Conservation (phyloP, 1,140 invertebrate genomes). For the Geopemphigus sp. region DNA sequence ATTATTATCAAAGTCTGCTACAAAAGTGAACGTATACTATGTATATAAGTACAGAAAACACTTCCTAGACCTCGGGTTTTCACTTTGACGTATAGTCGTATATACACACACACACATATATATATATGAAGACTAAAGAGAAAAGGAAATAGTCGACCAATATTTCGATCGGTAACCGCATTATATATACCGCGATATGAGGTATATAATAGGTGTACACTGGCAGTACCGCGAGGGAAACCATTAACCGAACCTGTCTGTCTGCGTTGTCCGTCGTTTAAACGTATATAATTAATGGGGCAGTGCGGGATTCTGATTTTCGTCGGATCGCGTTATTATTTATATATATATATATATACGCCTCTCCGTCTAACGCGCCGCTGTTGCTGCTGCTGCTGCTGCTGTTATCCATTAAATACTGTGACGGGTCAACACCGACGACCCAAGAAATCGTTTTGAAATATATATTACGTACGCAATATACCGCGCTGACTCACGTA, state of each 20-base stretch:
- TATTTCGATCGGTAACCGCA: slow-evolving; percentile 25
- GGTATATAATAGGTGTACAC: neutral
- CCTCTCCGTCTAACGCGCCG: neutral
- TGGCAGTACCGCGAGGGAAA: neutral
- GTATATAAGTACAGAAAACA: neutral
- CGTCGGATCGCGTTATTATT: slow-evolving; percentile 29
- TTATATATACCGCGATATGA: neutral
- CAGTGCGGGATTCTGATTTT: slow-evolving; percentile 17
- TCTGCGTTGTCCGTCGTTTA: slow-evolving; percentile 10
- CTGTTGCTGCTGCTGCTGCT: neutral
- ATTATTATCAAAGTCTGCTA: too few relatives aligned
- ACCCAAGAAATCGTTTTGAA: slow-evolving; percentile 19
- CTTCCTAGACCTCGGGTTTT: neutral
- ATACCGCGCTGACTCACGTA: too few relatives aligned
- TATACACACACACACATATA: too few relatives aligned
- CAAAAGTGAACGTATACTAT: too few relatives aligned
- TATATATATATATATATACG: neutral
- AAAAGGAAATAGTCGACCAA: neutral
- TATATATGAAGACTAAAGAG: too few relatives aligned
- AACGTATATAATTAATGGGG: slow-evolving; percentile 29
- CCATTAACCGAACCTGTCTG: slow-evolving; percentile 40
- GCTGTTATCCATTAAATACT: slow-evolving; percentile 20
- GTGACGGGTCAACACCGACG: slow-evolving; percentile 13
- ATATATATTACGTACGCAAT: neutral
- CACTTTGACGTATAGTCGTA: neutral